Evolutionary conservation across 2,888 invertebrate species (phyloP), one percentile per base, ranked within the genome.

Genomic region (Dolomedes plantarius): DNA sequence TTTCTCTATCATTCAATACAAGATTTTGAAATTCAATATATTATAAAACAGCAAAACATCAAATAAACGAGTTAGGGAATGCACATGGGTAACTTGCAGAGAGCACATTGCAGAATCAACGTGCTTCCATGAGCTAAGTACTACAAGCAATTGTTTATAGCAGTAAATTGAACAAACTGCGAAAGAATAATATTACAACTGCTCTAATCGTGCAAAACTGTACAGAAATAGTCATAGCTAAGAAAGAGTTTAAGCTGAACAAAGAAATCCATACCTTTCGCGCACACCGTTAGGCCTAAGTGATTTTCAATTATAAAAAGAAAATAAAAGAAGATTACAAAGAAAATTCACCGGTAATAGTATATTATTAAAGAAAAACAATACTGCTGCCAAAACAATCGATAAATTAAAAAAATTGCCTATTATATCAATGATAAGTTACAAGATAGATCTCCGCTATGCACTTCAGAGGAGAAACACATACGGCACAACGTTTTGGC

Each of bases 231-330:
- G 1, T 56, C n/a, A 56, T 1, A 16, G 23, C 1, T 3, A 23
- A 9, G 6, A 56, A 19, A 0, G 7, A 65, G 6, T 56, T 29
- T 13, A 6, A 46, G 41, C 23, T 31, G 27, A 72, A 39, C 50
- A 41, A 68, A 50, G 65, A 31, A 56, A 62, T 9, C 9, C 11
- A 62, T 69, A 75, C 68, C 74, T 74, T 69, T 62, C 27, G 19
- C 31, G 39, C 50, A 68, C 36, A 77, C 72, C n/a, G 62, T 85
- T 85, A 85, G 73, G 83, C 83, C 83, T 85, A 85, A 64, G 64
- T 36, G 16, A 68, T 23, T 69, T 69, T 67, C 41, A 11, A 36
- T 32, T 19, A 36, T 19, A 56, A 23, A 23, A 16, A 56, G 11
- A 1, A 2, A 23, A 11, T 3, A 23, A 19, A 11, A 1, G 56